phyloP scores from a whole-genome alignment of 92 coral and sea anemone genomes.

The Phenganax subtilis region DNA sequence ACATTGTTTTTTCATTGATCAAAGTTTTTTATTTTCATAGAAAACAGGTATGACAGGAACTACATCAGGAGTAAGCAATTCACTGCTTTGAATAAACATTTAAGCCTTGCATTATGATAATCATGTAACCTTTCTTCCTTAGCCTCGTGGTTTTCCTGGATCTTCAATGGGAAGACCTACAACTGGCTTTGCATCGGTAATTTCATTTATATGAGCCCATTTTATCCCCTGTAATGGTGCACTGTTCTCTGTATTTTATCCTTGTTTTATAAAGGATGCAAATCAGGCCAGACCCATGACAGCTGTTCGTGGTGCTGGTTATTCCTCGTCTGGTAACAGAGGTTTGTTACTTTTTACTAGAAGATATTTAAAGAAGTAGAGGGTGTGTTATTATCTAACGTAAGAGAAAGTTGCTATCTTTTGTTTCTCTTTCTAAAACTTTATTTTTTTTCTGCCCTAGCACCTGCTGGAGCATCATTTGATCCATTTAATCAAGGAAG shows the following conservation, averaged over 20 bases:
- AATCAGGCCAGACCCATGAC: conserved; percentile 98
- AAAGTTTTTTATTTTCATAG: conserved; percentile 45
- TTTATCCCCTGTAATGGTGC: not conserved
- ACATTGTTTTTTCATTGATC: not conserved
- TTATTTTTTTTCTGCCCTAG: not conserved
- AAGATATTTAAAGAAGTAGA: not conserved
- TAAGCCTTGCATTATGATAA: not conserved
- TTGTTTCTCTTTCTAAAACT: too few species aligned
- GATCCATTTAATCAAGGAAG: conserved; percentile 89
- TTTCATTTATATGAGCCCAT: not conserved
- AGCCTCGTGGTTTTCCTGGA: conserved; percentile 85
- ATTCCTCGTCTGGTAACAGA: conserved; percentile 79
- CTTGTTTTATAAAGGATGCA: conserved; percentile 59
- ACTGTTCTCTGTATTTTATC: not conserved
- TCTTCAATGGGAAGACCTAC: conserved; percentile 97
- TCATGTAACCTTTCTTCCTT: conserved; percentile 12
- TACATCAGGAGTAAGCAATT: conserved; percentile 68
- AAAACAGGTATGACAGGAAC: conserved; percentile 72
- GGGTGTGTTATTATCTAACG: too few species aligned
- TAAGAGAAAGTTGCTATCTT: too few species aligned
- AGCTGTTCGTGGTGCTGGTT: conserved; percentile 94
- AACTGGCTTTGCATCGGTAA: conserved; percentile 88
- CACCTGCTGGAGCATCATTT: conserved; percentile 74
- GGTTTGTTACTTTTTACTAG: conserved; percentile 7
- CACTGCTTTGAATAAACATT: not conserved